These are phyloP conservation scores for Mactra quadrangularis DNA, from an alignment of 1,140 invertebrate genomes.

Conservation along the genomic window DNA sequence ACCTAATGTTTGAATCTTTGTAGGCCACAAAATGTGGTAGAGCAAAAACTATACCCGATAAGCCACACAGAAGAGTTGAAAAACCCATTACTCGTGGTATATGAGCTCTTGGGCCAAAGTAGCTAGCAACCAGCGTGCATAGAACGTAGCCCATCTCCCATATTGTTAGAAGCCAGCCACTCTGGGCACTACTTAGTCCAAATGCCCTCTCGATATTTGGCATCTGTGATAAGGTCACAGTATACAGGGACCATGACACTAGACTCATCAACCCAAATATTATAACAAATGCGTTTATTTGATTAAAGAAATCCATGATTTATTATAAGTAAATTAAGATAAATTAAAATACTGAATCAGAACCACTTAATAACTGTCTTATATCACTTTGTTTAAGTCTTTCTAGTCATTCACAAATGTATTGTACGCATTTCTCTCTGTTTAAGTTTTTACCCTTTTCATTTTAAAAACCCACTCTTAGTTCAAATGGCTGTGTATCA, in stretches of 20 bases:
- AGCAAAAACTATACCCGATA: slow-evolving; percentile 32
- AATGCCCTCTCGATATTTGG: slow-evolving; percentile 53
- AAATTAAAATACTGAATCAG: too few species aligned
- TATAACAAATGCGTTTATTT: slow-evolving; percentile 24
- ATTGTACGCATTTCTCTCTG: too few species aligned
- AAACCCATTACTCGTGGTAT: slow-evolving; percentile 25
- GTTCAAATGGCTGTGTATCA: too few species aligned
- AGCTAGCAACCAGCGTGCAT: slow-evolving; percentile 35
- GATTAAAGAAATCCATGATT: slow-evolving; percentile 1
- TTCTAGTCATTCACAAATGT: too few species aligned
- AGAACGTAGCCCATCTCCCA: slow-evolving; percentile 52
- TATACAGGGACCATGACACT: slow-evolving; percentile 40
- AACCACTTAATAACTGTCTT: too few species aligned
- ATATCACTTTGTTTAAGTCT: too few species aligned
- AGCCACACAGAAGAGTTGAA: slow-evolving; percentile 9
- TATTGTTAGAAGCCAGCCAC: slow-evolving; percentile 42
- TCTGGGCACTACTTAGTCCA: slow-evolving; percentile 37
- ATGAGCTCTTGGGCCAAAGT: slow-evolving; percentile 29
- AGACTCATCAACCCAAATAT: slow-evolving; percentile 35
- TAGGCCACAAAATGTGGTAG: slow-evolving; percentile 52
- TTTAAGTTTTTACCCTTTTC: too few species aligned
- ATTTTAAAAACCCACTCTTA: too few species aligned
- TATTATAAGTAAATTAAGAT: too few species aligned
- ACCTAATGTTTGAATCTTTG: neutral
- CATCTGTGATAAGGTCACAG: slow-evolving; percentile 33